Evolutionary conservation across 1,140 invertebrate species (phyloP), one percentile per base, ranked within the genome.

Genomic region (Adelges cooleyi): DNA sequence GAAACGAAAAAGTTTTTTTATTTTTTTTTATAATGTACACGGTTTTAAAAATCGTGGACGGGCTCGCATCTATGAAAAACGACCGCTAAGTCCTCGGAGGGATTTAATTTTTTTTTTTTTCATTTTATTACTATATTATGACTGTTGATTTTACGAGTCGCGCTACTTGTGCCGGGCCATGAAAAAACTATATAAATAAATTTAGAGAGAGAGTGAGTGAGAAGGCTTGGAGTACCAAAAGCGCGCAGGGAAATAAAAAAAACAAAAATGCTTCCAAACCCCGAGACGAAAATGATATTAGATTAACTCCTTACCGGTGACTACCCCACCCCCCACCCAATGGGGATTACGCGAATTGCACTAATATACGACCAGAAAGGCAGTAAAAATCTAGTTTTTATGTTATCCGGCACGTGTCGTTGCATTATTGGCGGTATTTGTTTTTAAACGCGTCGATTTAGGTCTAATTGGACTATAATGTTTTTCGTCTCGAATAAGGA

Each of bases 151-250:
- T 62, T 62, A 62, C 20, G 56, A 48, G 56, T 48, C 18, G 1
- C 6, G 11, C 56, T 48, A 62, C 56, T 62, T 48, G 42, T 48
- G 56, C 51, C 5, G 17, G 11, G 25, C 42, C 56, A 48, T 48
- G 56, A 62, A 62, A 29, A 62, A 62, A 62, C 25, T 48, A 44
- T n/a, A n/a, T n/a, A n/a, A n/a, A n/a, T n/a, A n/a, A n/a, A n/a
- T n/a, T n/a, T n/a, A n/a, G n/a, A n/a, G n/a, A n/a, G n/a, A n/a
- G n/a, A n/a, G n/a, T n/a, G n/a, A n/a, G n/a, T n/a, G n/a, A n/a
- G n/a, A n/a, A n/a, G n/a, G n/a, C n/a, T n/a, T n/a, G 10, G 15
- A 20, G 2, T 44, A 18, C 18, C 18, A 2, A 44, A 17, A 48
- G 18, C 38, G 20, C 29, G 29, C 42, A 18, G 25, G 1, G 18